These are phyloP conservation scores for Dermochelys coriacea DNA, from an alignment of 2,797 vertebrate genomes.

Conservation along the genomic window DNA sequence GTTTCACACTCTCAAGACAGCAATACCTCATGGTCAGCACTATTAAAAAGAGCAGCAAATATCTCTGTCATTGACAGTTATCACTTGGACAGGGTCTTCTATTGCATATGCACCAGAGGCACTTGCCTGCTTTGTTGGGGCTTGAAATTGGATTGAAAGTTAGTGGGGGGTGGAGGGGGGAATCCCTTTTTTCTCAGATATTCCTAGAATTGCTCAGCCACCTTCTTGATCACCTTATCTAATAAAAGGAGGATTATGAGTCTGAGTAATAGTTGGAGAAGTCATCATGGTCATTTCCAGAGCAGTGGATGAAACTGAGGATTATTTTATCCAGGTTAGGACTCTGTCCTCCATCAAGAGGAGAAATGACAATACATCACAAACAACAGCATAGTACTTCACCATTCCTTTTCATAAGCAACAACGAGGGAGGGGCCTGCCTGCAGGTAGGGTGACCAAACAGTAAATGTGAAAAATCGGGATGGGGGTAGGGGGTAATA, in stretches of 20 bases:
- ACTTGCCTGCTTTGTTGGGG: not conserved
- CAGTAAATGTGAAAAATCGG: no score
- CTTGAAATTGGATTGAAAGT: accelerated
- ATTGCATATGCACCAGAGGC: not conserved
- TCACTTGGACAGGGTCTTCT: not conserved
- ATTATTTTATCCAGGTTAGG: not conserved
- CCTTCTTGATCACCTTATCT: not conserved
- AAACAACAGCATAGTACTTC: not conserved
- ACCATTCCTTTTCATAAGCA: not conserved
- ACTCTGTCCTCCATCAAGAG: not conserved
- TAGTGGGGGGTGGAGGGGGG: no score
- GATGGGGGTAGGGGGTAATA: no score
- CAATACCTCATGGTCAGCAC: not conserved
- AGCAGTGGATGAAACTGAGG: not conserved
- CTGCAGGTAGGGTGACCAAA: no score
- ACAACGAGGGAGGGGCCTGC: not conserved
- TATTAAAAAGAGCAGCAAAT: not conserved
- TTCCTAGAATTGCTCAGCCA: not conserved
- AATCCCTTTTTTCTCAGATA: not conserved
- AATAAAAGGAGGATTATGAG: not conserved
- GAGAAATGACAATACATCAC: not conserved
- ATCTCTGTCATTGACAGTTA: not conserved
- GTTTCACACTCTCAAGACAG: not conserved
- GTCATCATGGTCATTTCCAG: not conserved
- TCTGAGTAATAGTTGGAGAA: not conserved